A percentile compares a stretch with the other conserved stretches of the same genome.
Evolutionary conservation across 2,113 vertebrate species (phyloP).

Genomic region (Etheostoma cragini): DNA sequence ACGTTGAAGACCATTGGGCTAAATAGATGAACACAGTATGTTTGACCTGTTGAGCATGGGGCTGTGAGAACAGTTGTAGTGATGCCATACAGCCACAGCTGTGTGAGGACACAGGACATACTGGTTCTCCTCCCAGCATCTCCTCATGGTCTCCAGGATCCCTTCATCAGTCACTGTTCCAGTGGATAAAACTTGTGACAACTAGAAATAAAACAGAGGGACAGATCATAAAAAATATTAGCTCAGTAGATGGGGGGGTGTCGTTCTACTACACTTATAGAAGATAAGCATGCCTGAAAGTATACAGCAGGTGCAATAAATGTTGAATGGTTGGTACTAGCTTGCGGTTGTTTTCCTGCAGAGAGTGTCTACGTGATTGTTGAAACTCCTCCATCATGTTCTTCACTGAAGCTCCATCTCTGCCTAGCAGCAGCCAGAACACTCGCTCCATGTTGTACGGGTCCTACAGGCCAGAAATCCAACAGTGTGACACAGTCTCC

Average conservation of each 20-base stretch:
- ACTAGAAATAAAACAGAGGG: constrained; percentile 53
- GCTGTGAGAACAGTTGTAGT: constrained; percentile 74
- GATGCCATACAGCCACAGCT: constrained; percentile 83
- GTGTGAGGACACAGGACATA: constrained; percentile 86
- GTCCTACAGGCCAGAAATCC: constrained; percentile 79
- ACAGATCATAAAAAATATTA: neutral
- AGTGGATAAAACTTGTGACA: constrained; percentile 68
- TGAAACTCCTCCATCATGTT: constrained; percentile 90
- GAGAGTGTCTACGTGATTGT: constrained; percentile 67
- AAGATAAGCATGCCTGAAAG: neutral
- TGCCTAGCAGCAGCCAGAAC: constrained; percentile 89
- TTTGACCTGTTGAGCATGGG: constrained; percentile 68
- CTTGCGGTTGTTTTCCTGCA: constrained; percentile 78
- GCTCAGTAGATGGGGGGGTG: too few relatives aligned
- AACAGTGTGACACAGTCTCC: neutral
- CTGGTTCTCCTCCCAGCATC: constrained; percentile 84
- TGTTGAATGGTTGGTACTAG: constrained; percentile 56
- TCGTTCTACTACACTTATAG: too few relatives aligned
- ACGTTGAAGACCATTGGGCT: neutral
- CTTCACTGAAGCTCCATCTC: constrained; percentile 79
- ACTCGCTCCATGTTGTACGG: constrained; percentile 96
- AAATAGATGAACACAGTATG: neutral
- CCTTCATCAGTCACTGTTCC: constrained; percentile 78
- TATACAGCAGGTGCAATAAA: neutral
- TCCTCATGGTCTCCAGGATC: constrained; percentile 82